Percentiles rank a stretch among this genome's conserved stretches.
Conservation (phyloP, 2,113 vertebrate species). For the Manacus vitellinus region DNA sequence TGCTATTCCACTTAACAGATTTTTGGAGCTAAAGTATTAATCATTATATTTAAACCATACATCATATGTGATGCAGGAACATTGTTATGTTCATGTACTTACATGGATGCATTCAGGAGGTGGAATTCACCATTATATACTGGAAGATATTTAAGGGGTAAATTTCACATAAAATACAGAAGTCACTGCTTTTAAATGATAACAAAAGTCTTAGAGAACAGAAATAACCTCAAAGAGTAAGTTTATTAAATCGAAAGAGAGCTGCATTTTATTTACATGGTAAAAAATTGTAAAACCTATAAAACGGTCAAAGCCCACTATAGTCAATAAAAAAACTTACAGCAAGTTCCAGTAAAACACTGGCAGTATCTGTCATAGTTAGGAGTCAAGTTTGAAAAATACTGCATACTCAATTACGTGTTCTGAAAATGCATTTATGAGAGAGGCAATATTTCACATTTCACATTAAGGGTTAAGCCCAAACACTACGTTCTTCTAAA, state of each 20-base stretch:
- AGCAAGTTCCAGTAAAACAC: not conserved
- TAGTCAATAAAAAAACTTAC: not conserved
- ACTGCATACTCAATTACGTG: not conserved
- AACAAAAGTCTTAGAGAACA: not conserved
- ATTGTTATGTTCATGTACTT: not conserved
- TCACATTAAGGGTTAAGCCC: conserved; percentile 27
- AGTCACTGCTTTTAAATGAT: not conserved
- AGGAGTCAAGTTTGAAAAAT: not conserved
- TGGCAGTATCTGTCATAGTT: not conserved
- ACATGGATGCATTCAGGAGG: not conserved
- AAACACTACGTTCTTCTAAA: conserved; percentile 47
- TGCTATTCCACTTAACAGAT: not conserved
- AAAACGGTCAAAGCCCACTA: not conserved
- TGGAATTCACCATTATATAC: not conserved
- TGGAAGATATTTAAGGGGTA: not conserved
- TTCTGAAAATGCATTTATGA: not conserved
- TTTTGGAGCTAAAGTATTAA: not conserved
- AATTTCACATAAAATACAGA: not conserved
- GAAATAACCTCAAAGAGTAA: not conserved
- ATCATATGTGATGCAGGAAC: not conserved
- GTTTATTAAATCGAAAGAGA: not conserved
- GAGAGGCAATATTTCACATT: not conserved
- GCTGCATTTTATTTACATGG: not conserved
- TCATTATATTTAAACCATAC: not conserved
- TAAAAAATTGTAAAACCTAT: not conserved